Percentiles rank a stretch among this genome's conserved stretches.
Evolutionary conservation across 92 coral and sea anemone species (phyloP).

Genomic region (Micromussa lordhowensis): DNA sequence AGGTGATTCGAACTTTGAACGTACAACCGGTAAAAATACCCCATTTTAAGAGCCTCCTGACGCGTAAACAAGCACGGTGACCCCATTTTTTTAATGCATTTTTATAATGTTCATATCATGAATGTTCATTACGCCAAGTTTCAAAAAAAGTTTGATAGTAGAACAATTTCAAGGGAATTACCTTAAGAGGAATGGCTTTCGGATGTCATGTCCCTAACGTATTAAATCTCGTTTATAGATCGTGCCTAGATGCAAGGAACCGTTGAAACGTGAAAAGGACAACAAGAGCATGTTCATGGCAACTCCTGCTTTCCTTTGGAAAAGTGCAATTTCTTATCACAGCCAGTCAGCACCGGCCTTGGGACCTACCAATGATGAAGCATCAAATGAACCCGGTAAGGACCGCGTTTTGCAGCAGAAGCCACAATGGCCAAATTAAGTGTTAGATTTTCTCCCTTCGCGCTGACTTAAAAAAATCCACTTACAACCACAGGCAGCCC

Average conservation of each 20-base stretch:
- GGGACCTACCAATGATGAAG: slow-evolving; percentile 6
- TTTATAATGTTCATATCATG: too few species aligned
- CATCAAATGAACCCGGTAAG: slow-evolving; percentile 5
- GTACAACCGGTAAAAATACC: too few species aligned
- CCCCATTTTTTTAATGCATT: too few species aligned
- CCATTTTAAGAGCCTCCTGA: too few species aligned
- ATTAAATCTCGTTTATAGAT: background rate
- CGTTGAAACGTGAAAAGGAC: background rate
- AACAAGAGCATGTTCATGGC: background rate
- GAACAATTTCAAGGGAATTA: too few species aligned
- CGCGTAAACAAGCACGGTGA: too few species aligned
- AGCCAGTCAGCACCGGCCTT: slow-evolving; percentile 42
- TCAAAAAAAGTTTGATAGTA: too few species aligned
- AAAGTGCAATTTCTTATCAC: slow-evolving; percentile 27
- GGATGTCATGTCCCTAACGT: background rate
- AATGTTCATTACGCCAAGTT: too few species aligned
- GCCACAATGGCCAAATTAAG: background rate
- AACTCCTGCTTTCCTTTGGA: slow-evolving; percentile 60
- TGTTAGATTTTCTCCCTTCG: background rate
- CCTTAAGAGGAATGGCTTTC: background rate
- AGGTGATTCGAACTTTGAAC: too few species aligned
- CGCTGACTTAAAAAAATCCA: background rate
- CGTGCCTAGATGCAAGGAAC: background rate
- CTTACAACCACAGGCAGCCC: too few species aligned
- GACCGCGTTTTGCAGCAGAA: background rate